phyloP scores from a whole-genome alignment of 2,797 vertebrate species.

The Chiroxiphia lanceolata region DNA sequence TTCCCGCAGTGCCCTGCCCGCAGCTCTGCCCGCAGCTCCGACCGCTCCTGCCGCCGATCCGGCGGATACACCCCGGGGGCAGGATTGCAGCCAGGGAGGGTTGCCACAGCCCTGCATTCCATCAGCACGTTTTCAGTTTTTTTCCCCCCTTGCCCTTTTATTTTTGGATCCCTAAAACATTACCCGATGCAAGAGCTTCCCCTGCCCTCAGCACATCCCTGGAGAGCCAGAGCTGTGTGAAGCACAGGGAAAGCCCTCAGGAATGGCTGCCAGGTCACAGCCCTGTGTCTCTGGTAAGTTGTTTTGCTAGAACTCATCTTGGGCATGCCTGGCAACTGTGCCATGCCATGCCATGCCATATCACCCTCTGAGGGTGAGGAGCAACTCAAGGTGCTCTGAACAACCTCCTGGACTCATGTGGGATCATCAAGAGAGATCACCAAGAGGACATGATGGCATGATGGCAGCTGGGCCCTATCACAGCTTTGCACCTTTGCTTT shows the following conservation, averaged over 20 bases:
- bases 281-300: rapidly evolving
- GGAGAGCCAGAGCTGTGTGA: rapidly evolving
- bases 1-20: neutral
- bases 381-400: neutral
- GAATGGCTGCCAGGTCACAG: neutral
- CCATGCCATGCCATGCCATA: rapidly evolving
- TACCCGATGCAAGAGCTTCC: rapidly evolving
- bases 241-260: rapidly evolving
- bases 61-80: rapidly evolving
- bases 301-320: neutral
- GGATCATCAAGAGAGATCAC: rapidly evolving
- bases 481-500: neutral
- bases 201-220: neutral
- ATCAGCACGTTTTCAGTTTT: neutral
- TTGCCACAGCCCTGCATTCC: neutral
- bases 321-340: neutral
- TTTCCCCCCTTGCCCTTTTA: neutral
- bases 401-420: rapidly evolving
- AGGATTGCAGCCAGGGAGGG: neutral
- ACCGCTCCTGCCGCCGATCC: neutral
- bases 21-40: neutral
- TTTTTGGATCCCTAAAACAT: neutral
- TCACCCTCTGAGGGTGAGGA: neutral
- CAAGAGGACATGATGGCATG: rapidly evolving
- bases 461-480: neutral